Evolutionary conservation across 2,113 vertebrate genomes (phyloP), one percentile per base, ranked within the genome.

Genomic region (Gila orcuttii): DNA sequence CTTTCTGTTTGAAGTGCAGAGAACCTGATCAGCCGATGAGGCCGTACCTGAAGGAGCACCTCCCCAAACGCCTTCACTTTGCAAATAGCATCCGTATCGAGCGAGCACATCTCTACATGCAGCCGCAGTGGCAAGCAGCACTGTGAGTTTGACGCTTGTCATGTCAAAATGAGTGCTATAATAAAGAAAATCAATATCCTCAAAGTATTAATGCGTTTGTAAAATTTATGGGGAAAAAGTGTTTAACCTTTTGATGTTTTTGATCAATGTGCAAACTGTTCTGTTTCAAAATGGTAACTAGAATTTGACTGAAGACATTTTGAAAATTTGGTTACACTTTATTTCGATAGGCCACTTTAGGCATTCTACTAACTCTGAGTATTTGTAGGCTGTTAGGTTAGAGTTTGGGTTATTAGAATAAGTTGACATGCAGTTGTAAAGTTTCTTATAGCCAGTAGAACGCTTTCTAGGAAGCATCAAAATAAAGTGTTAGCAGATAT

Each of bases 41-140:
- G 89, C 96, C 98, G 0, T 99, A 97, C 89, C 92, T 99, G 90
- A 96, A 95, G 21, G 95, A 95, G 66, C 88, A 99, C 88, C 93
- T 99, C 80, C 98, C 98, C 0, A 99, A 99, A 89, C 92, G 98
- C 84, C 90, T 99, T 33, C 98, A 99, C 90, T 99, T 95, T 47
- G 98, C 96, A 12, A 96, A 95, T 69, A 95, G 96, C 88, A n/a
- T 94, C 15, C 96, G 98, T 42, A 99, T 99, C 31, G 97, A 99
- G 92, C 95, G 95, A 87, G 97, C 91, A 82, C 96, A 97, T 89
- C 96, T 99, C 12, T 90, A 98, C 88, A 95, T 99, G 94, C 95
- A 96, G 88, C 73, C 79, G 0, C 96, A 96, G 87, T 99, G 98
- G 97, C 94, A 97, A 90, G 96, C 93, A 69, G 95, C 92, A 1